Base-by-base conservation (phyloP, 37 sponge, comb jelly and placozoan genomes). In the Halisarca cf. caerulea region DNA sequence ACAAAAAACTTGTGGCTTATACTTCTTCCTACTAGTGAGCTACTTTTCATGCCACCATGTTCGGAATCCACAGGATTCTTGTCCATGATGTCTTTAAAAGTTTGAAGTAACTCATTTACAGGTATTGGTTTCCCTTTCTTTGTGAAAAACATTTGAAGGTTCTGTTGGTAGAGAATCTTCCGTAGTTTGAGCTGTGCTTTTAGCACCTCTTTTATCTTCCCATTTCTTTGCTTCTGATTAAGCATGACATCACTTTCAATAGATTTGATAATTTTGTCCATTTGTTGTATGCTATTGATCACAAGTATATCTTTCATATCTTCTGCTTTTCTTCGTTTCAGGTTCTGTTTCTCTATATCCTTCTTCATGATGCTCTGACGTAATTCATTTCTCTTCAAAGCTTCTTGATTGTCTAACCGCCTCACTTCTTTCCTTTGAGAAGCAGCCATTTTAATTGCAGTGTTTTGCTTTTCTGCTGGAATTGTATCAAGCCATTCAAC, bases 151-250 rank as follows among this genome's bases (percentile, higher is more conserved):
- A 86, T 80, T n/a, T 41, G 58, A 59, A 87, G 64, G 21, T 86
- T 66, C 39, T 86, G 81, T 30, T 79, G n/a, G 23, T 68, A 66
- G 24, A 86, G 33, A 36, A 18, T 3, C 47, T 86, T 86, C 35
- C 86, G 25, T 34, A 86, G 27, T 62, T 86, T 86, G 21, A 86
- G 32, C 61, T 86, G 86, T 14, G 15, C 37, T 59, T 34, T 86
- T 32, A 86, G 34, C n/a, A 86, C 25, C 58, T 66, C 36, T 47
- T 47, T 47, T 47, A 47, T 47, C 11, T 47, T 47, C 51, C 11
- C 51, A 47, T 47, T 47, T 47, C 51, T 47, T 47, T 47, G 51
- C 51, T 47, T 47, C 51, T 34, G 60, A 75, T 78, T 8, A 85
- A 75, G 60, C 0, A 45, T 35, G n/a, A 6, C 9, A 85, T n/a